These are phyloP conservation scores for Pimephales promelas DNA, from an alignment of 2,113 vertebrate genomes.

Conservation along the genomic window DNA sequence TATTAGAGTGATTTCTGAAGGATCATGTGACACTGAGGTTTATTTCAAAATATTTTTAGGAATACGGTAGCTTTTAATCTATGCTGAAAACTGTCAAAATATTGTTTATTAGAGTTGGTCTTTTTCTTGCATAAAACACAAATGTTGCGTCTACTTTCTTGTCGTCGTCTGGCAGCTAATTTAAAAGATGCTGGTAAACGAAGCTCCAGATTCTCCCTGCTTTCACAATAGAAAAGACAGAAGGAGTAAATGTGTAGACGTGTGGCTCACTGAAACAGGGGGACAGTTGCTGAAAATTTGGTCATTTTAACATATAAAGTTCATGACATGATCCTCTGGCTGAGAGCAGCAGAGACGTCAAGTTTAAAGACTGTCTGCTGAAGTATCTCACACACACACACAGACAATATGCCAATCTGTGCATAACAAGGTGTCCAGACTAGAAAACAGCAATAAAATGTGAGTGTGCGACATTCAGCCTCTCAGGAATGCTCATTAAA, in stretches of 20 bases:
- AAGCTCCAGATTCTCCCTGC: slow-evolving; percentile 7
- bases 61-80: not conserved
- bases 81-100: not conserved
- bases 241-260: not conserved
- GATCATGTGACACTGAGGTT: slow-evolving; percentile 2
- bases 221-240: slow-evolving; percentile 15
- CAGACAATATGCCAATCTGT: slow-evolving; percentile 21
- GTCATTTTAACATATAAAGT: slow-evolving; percentile 48
- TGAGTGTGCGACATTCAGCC: slow-evolving; percentile 30
- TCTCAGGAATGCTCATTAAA: slow-evolving; percentile 52
- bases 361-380: slow-evolving; percentile 45
- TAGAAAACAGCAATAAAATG: slow-evolving; percentile 52
- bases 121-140: not conserved
- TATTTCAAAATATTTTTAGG: not conserved
- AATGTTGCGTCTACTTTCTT: not conserved
- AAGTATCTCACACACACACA: slow-evolving; percentile 25
- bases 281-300: slow-evolving; percentile 9
- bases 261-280: slow-evolving; percentile 7
- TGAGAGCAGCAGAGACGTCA: slow-evolving; percentile 25
- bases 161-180: not conserved
- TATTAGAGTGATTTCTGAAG: not conserved
- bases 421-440: slow-evolving; percentile 65
- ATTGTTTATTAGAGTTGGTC: not conserved
- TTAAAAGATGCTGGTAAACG: not conserved
- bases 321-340: slow-evolving; percentile 50